Evolutionary conservation across 2,888 invertebrate genomes (phyloP), one percentile per base, ranked within the genome.

Genomic region (Aphidoletes aphidimyza): DNA sequence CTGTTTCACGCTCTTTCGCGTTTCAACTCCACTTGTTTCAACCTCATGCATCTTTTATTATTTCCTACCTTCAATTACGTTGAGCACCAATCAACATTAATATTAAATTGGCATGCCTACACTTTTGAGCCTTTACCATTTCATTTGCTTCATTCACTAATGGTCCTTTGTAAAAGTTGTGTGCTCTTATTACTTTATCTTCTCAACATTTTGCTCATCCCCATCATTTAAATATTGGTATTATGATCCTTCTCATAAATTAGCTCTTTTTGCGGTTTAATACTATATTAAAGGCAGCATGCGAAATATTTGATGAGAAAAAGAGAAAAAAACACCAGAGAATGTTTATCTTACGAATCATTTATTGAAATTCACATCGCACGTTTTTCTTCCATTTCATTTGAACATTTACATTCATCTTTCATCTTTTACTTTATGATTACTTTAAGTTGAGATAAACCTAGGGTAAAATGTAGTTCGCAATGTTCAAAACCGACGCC

Each of bases 41-140:
- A 30, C 30, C 30, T 69, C 14, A 22, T 81, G 81, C 26, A 81
- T 81, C n/a, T 14, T 81, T 37, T 37, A 81, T 81, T n/a, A 37
- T 81, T 36, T 81, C 5, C 37, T 37, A 81, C 37, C 81, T 6
- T n/a, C 81, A 81, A 81, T 81, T 81, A 81, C 11, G 81, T 22
- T 37, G 30, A 81, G 81, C 37, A 81, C 37, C 37, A 81, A 81
- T 81, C 37, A 81, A 81, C 81, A 81, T 81, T 81, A 37, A 81
- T 81, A 37, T 81, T 81, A n/a, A 37, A 81, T 81, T 81, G 37
- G 14, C n/a, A n/a, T 37, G 69, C 37, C 36, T 8, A 81, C 37
- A n/a, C n/a, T n/a, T n/a, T n/a, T n/a, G n/a, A n/a, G n/a, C n/a
- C 22, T 17, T 54, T 36, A 37, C 37, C 37, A 81, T 81, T 36